Evolutionary conservation across 92 coral and sea anemone species (phyloP).

Genomic region (Phymanthus crucifer): DNA sequence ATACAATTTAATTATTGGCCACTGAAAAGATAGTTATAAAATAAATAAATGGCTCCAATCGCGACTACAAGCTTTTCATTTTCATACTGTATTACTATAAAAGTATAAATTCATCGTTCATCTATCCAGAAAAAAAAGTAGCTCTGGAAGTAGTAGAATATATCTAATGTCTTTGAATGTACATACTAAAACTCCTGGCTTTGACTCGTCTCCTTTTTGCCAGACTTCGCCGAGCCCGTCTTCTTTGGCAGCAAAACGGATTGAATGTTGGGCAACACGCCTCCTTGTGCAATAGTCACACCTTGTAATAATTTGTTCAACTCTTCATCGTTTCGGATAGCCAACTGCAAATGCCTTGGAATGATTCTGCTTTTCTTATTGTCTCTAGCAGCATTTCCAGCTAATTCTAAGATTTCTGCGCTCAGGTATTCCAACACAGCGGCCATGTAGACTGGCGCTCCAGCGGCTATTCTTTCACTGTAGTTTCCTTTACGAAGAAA

Average conservation of each 20-base stretch:
- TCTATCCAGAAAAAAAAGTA: no score
- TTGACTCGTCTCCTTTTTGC: background rate
- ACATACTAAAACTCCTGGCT: slow-evolving; percentile 34
- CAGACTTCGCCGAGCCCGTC: slow-evolving; percentile 10
- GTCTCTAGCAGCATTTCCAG: slow-evolving; percentile 65
- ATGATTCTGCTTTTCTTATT: slow-evolving; percentile 54
- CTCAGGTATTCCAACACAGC: slow-evolving; percentile 53
- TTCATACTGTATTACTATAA: no score
- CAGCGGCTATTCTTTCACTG: slow-evolving; percentile 60
- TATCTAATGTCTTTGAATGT: background rate
- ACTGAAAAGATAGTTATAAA: no score
- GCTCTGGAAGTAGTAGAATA: no score
- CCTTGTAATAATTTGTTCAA: slow-evolving; percentile 55
- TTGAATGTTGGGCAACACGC: slow-evolving; percentile 60
- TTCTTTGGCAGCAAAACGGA: slow-evolving; percentile 55
- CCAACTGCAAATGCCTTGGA: slow-evolving; percentile 55
- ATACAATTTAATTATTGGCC: background rate
- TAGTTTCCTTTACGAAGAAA: slow-evolving; percentile 54
- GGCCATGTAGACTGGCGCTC: slow-evolving; percentile 71
- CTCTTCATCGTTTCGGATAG: slow-evolving; percentile 59
- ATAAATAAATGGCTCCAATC: slow-evolving; percentile 12
- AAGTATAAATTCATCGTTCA: no score
- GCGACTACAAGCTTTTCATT: no score
- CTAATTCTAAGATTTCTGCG: slow-evolving; percentile 61
- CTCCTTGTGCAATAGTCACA: slow-evolving; percentile 60